A percentile compares a stretch with the other conserved stretches of the same genome.
Conservation (phyloP, 1,140 invertebrate species). For the Conus betulinus region DNA sequence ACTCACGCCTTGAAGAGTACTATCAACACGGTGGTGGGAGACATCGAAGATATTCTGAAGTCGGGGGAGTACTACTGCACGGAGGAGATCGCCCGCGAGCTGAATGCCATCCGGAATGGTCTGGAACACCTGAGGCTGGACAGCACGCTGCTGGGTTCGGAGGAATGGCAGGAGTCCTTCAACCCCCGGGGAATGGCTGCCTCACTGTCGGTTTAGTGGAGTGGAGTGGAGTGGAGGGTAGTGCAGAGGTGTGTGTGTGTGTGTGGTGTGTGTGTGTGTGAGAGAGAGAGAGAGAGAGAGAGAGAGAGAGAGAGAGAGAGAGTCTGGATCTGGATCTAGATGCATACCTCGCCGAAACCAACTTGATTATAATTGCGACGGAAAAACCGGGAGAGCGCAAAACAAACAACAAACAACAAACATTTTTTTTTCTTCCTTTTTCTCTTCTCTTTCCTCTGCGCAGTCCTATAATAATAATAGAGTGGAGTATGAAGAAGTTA, state of each 20-base stretch:
- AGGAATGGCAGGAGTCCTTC: slow-evolving; percentile 48
- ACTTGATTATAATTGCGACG: no score
- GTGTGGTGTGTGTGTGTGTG: slow-evolving; percentile 16
- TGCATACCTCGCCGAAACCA: no score
- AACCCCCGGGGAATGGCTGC: neutral
- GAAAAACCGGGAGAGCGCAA: neutral
- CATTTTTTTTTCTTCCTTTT: neutral
- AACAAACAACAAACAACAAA: neutral
- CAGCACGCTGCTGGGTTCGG: slow-evolving; percentile 51
- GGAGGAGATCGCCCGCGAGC: slow-evolving; percentile 65
- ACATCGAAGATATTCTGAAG: slow-evolving; percentile 56
- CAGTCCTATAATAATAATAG: no score
- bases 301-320: neutral
- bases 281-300: neutral
- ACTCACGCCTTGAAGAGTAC: slow-evolving; percentile 24
- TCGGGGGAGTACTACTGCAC: slow-evolving; percentile 66
- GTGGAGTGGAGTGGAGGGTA: no score
- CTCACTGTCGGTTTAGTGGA: neutral
- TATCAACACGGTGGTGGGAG: slow-evolving; percentile 49
- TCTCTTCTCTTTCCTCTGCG: no score
- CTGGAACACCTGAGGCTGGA: slow-evolving; percentile 67
- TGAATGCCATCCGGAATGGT: slow-evolving; percentile 63
- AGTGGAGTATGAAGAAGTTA: no score
- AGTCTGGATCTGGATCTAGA: neutral
- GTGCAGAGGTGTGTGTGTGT: neutral